These are phyloP conservation scores for Amaurobius ferox DNA, from an alignment of 2,888 invertebrate species.

Conservation along the genomic window DNA sequence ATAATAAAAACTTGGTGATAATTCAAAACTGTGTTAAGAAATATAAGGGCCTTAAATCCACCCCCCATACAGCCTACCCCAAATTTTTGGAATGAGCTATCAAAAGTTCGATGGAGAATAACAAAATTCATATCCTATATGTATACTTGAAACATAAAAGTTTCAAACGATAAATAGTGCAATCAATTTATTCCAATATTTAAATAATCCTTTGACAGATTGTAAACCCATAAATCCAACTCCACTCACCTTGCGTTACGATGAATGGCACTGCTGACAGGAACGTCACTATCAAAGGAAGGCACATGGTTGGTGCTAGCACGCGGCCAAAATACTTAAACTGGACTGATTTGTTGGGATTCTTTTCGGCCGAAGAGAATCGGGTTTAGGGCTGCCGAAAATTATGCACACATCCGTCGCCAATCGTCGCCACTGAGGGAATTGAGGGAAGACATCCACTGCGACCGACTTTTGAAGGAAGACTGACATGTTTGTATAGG, in stretches of 20 bases:
- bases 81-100: no score
- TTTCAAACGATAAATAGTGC: no score
- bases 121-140: no score
- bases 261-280: constrained; percentile 29
- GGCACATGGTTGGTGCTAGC: constrained; percentile 34
- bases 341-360: constrained; percentile 4
- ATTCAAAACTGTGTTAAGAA: no score
- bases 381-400: neutral
- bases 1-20: no score
- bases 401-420: neutral
- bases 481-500: constrained; percentile 6
- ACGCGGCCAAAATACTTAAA: constrained; percentile 18
- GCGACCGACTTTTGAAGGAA: constrained; percentile 15
- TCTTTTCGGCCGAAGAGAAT: neutral
- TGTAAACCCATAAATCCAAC: no score
- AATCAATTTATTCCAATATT: no score
- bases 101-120: no score
- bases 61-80: no score
- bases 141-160: no score
- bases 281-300: constrained; percentile 36
- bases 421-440: neutral
- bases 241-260: constrained; percentile 48
- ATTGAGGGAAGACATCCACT: neutral
- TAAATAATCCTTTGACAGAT: no score
- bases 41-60: no score